These are phyloP conservation scores for Tor tambroides DNA, from an alignment of 2,113 vertebrate genomes.

Conservation along the genomic window DNA sequence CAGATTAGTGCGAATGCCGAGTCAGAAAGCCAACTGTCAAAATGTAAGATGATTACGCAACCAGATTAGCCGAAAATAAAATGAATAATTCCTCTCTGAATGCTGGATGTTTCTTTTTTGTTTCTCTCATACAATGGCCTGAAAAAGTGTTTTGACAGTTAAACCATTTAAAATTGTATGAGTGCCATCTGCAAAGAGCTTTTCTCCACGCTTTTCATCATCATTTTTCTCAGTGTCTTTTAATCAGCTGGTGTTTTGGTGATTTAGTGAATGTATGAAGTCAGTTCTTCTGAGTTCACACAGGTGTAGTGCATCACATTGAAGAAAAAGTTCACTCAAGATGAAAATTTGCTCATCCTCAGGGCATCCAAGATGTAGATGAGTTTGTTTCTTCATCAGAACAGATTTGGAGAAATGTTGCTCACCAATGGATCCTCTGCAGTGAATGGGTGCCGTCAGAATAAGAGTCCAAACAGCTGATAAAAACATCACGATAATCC, in stretches of 20 bases:
- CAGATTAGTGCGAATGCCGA: background rate
- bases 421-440: background rate
- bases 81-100: constrained; percentile 15
- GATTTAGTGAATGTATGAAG: background rate
- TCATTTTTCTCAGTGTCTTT: background rate
- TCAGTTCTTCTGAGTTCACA: background rate
- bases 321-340: background rate
- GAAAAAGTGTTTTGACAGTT: background rate
- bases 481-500: background rate
- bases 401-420: background rate
- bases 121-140: background rate
- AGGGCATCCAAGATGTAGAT: background rate
- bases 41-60: constrained; percentile 5
- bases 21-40: background rate
- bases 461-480: background rate
- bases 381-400: background rate
- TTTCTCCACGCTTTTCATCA: background rate
- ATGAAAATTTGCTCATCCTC: background rate
- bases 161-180: background rate
- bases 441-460: background rate
- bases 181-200: background rate
- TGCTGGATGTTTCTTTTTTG: background rate
- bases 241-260: background rate
- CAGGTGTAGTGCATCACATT: background rate
- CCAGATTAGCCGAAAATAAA: constrained; percentile 10